A percentile compares a stretch with the other conserved stretches of the same genome.
Conservation (phyloP, 2,113 vertebrate species). For the Mormyrus iriodes region DNA sequence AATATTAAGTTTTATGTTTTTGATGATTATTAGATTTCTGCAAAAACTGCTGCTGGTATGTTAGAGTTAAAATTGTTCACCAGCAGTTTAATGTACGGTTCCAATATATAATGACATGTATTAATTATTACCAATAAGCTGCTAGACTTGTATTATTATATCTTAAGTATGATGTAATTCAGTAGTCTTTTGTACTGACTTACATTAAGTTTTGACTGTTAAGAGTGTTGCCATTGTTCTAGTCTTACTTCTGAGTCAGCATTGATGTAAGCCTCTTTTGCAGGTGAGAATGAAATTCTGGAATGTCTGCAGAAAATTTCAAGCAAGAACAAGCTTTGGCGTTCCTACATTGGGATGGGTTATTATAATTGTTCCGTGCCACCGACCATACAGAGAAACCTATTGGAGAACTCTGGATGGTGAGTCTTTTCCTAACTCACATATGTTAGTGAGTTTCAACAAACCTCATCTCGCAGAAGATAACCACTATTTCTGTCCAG, state of each 20-base stretch:
- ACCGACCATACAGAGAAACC: constrained; percentile 80
- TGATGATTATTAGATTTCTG: neutral
- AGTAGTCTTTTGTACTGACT: neutral
- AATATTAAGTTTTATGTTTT: neutral
- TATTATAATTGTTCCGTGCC: constrained; percentile 94
- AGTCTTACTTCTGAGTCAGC: neutral
- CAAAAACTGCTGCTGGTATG: neutral
- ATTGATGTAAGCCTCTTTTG: neutral
- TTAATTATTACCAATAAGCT: neutral
- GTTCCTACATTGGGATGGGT: constrained; percentile 97
- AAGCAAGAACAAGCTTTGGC: constrained; percentile 85
- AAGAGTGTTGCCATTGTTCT: neutral
- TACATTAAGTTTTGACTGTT: neutral
- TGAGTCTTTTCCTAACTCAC: constrained; percentile 51
- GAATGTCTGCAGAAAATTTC: constrained; percentile 77
- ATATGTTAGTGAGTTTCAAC: neutral
- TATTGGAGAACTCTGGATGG: constrained; percentile 96
- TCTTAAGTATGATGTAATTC: neutral
- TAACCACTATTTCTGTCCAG: neutral
- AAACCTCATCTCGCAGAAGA: neutral
- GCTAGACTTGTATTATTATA: neutral
- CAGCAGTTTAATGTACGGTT: neutral
- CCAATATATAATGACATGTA: neutral
- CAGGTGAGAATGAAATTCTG: constrained; percentile 95
- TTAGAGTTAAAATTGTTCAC: neutral